Base-by-base conservation (phyloP, 2,113 vertebrate genomes). In the Chaetorhynchus papuensis region DNA sequence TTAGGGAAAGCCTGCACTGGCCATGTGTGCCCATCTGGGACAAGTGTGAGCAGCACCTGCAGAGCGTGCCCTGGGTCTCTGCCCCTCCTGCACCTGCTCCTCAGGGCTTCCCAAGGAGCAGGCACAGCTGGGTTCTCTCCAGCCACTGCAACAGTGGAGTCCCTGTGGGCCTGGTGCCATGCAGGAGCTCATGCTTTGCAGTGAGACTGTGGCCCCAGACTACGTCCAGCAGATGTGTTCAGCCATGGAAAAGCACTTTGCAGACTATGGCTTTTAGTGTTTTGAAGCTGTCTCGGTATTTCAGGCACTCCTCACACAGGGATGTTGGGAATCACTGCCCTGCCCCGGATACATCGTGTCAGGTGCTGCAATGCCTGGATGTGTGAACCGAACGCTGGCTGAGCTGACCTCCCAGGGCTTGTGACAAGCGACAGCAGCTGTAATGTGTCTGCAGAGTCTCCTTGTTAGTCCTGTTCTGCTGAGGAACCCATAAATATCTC, bases 401-500 rank as follows among this genome's bases (percentile, higher is more conserved):
- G 64, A 83, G 92, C 94, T 3, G 14, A 63, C 96, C 91, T 91
- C 87, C 83, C 87, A 66, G 44, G 11, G 91, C 91, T 93, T 53
- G 86, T 94, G 95, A 95, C 97, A 95, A 92, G 94, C 77, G 7
- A 12, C 44, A 92, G 89, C 93, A 93, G 95, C 94, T 93, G 45
- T 66, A 91, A 80, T 23, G 1, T 72, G 85, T 56, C 91, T 93
- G 61, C 85, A 75, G 60, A 52, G 89, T 76, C 79, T 28, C 65
- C 96, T 96, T 90, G 94, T 96, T 97, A 96, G 95, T 89, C 91
- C 83, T 90, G 78, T 95, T 95, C 61, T 9, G 26, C 91, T 88
- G 91, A 94, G 92, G 91, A 96, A 72, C 96, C 97, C 90, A 59
- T 91, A 91, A 96, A 96, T 97, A 94, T 50, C 94, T 74, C 49